Evolutionary conservation across 2,888 invertebrate species (phyloP).

Genomic region (Scaptomyza tumidula): DNA sequence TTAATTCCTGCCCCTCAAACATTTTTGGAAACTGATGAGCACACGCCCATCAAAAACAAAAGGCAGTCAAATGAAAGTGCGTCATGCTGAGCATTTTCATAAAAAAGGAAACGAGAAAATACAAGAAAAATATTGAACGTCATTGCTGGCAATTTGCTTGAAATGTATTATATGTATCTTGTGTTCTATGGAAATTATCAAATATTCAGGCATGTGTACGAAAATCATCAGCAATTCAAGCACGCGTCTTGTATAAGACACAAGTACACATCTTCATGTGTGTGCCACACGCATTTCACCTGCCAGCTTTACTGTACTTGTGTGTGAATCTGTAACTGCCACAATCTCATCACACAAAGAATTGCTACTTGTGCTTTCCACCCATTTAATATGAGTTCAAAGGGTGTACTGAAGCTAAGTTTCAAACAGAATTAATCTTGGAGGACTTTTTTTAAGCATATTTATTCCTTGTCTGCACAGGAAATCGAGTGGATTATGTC

Average conservation of each 20-base stretch:
- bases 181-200: constrained; percentile 49
- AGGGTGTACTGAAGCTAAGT: neutral
- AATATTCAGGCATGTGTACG: constrained; percentile 57
- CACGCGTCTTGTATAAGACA: constrained; percentile 43
- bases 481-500: too few species aligned
- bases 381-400: neutral
- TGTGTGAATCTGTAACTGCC: neutral
- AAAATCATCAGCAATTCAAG: constrained; percentile 66
- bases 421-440: neutral
- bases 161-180: constrained; percentile 33
- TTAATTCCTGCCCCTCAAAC: neutral
- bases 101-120: constrained; percentile 15
- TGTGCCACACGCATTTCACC: constrained; percentile 12
- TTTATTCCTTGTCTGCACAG: too few species aligned
- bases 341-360: neutral
- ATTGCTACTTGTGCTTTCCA: too few species aligned
- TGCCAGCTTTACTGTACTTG: neutral
- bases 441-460: too few species aligned
- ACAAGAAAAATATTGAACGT: constrained; percentile 56
- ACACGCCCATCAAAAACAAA: neutral
- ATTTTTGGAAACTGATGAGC: neutral
- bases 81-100: constrained; percentile 31
- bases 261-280: constrained; percentile 3
- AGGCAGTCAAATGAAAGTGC: constrained; percentile 35
- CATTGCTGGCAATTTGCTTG: constrained; percentile 53